Percentiles rank a stretch among this genome's conserved stretches.
These are phyloP conservation scores for Odontophorus gujanensis DNA, from an alignment of 2,113 vertebrate species.

Conservation along the genomic window DNA sequence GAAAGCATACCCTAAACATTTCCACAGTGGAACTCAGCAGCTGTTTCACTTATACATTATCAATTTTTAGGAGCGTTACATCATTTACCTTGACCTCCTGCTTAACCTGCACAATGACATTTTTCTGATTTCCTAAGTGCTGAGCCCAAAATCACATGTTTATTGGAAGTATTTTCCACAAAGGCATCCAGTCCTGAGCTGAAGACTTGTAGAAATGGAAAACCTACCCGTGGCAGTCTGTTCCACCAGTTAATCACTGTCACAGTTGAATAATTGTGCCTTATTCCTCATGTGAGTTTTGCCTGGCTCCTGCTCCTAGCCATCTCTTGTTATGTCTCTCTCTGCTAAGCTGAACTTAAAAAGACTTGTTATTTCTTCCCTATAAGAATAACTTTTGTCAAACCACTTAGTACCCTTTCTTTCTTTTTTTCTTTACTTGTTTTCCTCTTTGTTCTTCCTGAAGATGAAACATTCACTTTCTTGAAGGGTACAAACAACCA, in stretches of 20 bases:
- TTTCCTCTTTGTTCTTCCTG: background rate
- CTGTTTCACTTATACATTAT: background rate
- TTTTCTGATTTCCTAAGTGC: slow-evolving; percentile 2
- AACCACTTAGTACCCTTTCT: background rate
- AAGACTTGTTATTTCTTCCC: background rate
- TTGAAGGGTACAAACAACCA: background rate
- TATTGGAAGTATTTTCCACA: slow-evolving; percentile 58
- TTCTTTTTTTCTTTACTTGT: background rate
- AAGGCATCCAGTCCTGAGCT: slow-evolving; percentile 39
- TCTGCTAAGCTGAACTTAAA: background rate
- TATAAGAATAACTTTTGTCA: background rate
- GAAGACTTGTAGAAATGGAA: slow-evolving; percentile 61
- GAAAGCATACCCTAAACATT: background rate
- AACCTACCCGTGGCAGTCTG: slow-evolving; percentile 26
- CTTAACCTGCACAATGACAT: slow-evolving; percentile 4
- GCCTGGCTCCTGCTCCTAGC: background rate
- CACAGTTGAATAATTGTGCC: background rate
- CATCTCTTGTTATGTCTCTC: background rate
- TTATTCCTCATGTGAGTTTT: slow-evolving; percentile 28
- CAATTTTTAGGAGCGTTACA: slow-evolving; percentile 21
- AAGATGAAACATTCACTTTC: background rate
- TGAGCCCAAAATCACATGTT: slow-evolving; percentile 31
- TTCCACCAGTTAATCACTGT: slow-evolving; percentile 37
- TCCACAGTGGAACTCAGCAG: background rate
- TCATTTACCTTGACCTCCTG: background rate